Evolutionary conservation across 2,888 invertebrate genomes (phyloP).

Genomic region (Petrolisthes cinctipes): DNA sequence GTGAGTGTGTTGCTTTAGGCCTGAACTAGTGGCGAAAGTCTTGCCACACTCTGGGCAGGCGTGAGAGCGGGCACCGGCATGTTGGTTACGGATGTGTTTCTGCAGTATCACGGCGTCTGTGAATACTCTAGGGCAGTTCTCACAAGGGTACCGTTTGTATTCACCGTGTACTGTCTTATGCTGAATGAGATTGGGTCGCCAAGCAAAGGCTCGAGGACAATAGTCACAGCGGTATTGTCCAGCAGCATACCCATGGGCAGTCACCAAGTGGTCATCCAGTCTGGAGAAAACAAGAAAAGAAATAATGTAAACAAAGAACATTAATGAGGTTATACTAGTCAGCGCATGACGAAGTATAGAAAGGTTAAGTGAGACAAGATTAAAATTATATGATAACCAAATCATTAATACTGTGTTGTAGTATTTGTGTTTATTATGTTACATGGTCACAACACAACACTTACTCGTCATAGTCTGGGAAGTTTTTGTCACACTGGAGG

Average conservation of each 20-base stretch:
- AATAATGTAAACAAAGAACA: neutral
- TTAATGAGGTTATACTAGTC: neutral
- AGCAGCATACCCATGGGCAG: constrained; percentile 82
- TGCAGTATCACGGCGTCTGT: constrained; percentile 96
- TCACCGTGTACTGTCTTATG: constrained; percentile 85
- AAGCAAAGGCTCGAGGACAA: constrained; percentile 86
- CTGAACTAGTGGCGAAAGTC: constrained; percentile 97
- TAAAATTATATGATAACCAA: no score
- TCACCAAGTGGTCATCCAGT: constrained; percentile 85
- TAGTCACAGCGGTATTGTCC: constrained; percentile 86
- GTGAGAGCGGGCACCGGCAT: constrained; percentile 95
- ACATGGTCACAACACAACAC: constrained; percentile 69
- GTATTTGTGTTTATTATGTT: no score
- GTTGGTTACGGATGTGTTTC: constrained; percentile 94
- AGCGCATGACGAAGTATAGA: no score
- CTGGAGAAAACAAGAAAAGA: constrained; percentile 74
- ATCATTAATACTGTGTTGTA: no score
- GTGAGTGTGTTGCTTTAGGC: constrained; percentile 98
- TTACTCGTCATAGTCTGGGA: constrained; percentile 86
- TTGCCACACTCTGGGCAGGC: constrained; percentile 98
- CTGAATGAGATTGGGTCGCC: constrained; percentile 83
- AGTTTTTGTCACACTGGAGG: constrained; percentile 84
- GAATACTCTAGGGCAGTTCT: constrained; percentile 91
- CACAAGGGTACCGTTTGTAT: constrained; percentile 89
- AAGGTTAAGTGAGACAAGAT: no score